phyloP scores from a whole-genome alignment of 2,113 vertebrate species.

The Nannospalax galili region DNA sequence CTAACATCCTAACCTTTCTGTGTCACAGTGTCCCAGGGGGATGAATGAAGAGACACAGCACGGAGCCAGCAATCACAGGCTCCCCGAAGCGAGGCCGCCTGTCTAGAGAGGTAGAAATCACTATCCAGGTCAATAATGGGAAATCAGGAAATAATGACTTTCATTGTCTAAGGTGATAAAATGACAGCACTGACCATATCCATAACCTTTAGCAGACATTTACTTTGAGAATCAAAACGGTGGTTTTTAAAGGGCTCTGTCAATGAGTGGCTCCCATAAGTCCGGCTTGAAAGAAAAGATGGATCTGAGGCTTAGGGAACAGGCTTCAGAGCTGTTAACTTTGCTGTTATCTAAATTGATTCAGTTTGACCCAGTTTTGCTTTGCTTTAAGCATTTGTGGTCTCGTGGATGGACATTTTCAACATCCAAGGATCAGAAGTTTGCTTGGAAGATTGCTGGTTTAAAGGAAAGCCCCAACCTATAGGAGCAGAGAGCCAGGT shows the following conservation, averaged over 20 bases:
- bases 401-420: background rate
- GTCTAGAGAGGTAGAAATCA: background rate
- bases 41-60: background rate
- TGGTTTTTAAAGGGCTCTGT: conserved; percentile 5
- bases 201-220: conserved; percentile 34
- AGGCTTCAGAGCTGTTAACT: conserved; percentile 30
- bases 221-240: conserved; percentile 40
- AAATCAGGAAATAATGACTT: conserved; percentile 32
- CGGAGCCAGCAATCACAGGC: background rate
- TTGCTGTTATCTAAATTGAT: conserved; percentile 44
- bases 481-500: background rate
- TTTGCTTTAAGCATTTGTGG: conserved; percentile 28
- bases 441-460: background rate
- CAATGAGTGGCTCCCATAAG: background rate
- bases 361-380: conserved; percentile 55
- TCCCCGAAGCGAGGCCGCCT: background rate
- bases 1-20: background rate
- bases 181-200: background rate
- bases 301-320: background rate
- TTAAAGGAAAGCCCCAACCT: background rate
- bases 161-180: conserved; percentile 9
- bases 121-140: background rate
- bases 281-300: background rate
- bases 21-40: background rate
- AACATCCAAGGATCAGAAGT: background rate